A percentile compares a stretch with the other conserved stretches of the same genome.
Conservation (phyloP, 1,140 invertebrate genomes). For the Procambarus virginalis region DNA sequence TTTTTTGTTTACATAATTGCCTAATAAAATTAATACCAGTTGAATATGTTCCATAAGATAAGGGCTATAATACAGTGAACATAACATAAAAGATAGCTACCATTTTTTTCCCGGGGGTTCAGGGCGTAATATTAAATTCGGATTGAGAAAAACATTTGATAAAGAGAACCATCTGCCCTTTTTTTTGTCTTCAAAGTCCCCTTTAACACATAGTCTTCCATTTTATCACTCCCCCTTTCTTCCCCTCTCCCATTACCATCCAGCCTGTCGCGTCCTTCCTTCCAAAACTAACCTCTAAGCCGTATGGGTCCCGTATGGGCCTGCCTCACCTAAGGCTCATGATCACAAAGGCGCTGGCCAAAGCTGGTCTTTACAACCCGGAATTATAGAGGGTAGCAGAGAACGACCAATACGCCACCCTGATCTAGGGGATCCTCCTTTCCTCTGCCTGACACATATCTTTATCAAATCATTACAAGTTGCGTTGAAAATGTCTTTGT, state of each 20-base stretch:
- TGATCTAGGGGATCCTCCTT: neutral
- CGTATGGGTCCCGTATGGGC: neutral
- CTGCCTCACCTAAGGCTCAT: neutral
- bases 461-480: neutral
- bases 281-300: neutral
- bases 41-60: no score
- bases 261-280: no score
- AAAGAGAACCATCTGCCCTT: neutral
- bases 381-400: neutral
- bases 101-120: no score
- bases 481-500: neutral
- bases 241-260: no score
- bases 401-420: neutral
- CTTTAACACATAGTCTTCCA: neutral
- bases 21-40: no score
- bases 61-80: no score
- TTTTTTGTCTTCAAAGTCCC: neutral
- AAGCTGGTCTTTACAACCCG: conserved; percentile 2
- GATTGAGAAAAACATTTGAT: no score
- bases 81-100: no score
- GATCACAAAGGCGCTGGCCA: neutral
- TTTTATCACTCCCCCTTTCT: no score
- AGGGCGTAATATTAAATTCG: no score
- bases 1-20: no score
- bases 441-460: neutral